Percentiles rank a stretch among this genome's conserved stretches.
These are phyloP conservation scores for Pseudomyrmex pallidus DNA, from an alignment of 1,140 invertebrate genomes.

Conservation along the genomic window DNA sequence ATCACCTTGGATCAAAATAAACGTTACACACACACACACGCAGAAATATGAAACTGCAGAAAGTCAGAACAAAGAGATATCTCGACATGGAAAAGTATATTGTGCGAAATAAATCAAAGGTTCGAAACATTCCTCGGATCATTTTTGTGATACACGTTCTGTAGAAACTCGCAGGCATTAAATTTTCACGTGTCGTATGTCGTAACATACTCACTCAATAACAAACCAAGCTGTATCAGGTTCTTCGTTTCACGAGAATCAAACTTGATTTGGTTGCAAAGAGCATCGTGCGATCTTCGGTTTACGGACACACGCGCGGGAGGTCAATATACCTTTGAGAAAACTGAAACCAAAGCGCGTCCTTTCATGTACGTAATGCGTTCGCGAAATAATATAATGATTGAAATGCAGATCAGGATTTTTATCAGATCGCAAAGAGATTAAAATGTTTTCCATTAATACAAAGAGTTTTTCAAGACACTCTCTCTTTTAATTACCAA, in stretches of 20 bases:
- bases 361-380: not conserved
- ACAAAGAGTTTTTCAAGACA: not conserved
- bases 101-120: not conserved
- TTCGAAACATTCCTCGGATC: not conserved
- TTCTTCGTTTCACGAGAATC: slow-evolving; percentile 20
- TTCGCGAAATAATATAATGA: not conserved
- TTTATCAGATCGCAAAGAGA: not conserved
- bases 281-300: too few species aligned
- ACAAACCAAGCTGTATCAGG: not conserved
- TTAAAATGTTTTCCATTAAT: not conserved
- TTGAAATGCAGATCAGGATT: not conserved
- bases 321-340: slow-evolving; percentile 37
- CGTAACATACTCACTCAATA: not conserved
- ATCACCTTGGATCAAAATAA: not conserved
- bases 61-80: not conserved
- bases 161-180: not conserved
- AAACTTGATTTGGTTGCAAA: slow-evolving; percentile 14
- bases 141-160: not conserved
- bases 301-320: not conserved
- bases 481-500: not conserved
- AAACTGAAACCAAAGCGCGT: slow-evolving; percentile 18
- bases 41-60: not conserved
- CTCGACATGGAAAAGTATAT: not conserved
- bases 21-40: not conserved
- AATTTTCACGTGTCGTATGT: not conserved